These are phyloP conservation scores for Apotomis betuletana DNA, from an alignment of 2,888 invertebrate genomes.

Conservation along the genomic window DNA sequence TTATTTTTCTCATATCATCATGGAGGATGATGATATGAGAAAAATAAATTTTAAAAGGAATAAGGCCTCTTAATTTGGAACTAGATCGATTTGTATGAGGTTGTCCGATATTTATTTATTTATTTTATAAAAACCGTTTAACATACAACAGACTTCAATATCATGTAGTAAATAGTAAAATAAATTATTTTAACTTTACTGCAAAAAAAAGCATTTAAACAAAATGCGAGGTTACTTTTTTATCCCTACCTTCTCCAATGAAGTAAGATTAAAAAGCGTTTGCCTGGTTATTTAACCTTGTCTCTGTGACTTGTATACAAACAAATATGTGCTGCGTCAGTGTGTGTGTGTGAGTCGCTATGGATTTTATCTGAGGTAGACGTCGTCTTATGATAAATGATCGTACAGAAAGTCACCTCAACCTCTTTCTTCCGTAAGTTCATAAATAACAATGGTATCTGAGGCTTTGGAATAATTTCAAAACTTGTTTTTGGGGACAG, in stretches of 20 bases:
- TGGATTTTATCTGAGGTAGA: conserved; percentile 69
- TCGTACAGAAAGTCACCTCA: conserved; percentile 64
- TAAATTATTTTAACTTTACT: too few species aligned
- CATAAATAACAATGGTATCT: conserved; percentile 69
- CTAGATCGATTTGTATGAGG: too few species aligned
- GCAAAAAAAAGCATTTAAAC: background rate
- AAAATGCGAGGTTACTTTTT: background rate
- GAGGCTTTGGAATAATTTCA: conserved; percentile 61
- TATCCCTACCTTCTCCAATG: conserved; percentile 50
- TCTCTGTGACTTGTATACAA: conserved; percentile 51
- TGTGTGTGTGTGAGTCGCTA: conserved; percentile 56
- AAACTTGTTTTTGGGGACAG: conserved; percentile 54
- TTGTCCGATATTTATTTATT: too few species aligned
- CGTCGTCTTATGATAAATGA: conserved; percentile 78
- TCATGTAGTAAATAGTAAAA: too few species aligned
- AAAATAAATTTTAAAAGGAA: too few species aligned
- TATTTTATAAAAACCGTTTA: too few species aligned
- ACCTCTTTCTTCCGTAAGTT: conserved; percentile 65
- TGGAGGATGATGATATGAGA: too few species aligned
- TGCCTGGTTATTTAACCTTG: conserved; percentile 53
- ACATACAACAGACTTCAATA: too few species aligned
- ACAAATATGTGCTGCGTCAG: conserved; percentile 49
- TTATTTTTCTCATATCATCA: too few species aligned
- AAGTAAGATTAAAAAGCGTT: conserved; percentile 51
- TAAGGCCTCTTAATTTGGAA: too few species aligned